phyloP scores from a whole-genome alignment of 2,888 invertebrate genomes.

The Coleophora flavipennella region DNA sequence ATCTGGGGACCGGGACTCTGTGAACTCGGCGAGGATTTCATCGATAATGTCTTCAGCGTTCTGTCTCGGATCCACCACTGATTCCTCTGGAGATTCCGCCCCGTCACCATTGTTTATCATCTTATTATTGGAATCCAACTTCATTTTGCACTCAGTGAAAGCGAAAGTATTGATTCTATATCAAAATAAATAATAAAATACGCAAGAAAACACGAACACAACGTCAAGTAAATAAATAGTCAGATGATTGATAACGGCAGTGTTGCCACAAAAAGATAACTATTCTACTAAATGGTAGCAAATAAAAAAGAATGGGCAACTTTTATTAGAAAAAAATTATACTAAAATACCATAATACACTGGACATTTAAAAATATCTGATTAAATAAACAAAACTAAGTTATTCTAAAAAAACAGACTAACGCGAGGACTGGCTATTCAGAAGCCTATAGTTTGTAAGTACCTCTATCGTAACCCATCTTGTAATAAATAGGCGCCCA shows the following conservation, averaged over 20 bases:
- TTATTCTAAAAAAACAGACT: no score
- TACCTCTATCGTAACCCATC: no score
- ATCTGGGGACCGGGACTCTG: conserved; percentile 51
- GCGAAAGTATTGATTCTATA: conserved; percentile 36
- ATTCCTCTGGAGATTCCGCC: conserved; percentile 53
- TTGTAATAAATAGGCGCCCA: no score
- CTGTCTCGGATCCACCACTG: conserved; percentile 52
- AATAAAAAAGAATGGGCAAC: not conserved
- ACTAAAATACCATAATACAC: no score
- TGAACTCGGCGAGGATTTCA: conserved; percentile 63
- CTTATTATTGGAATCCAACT: conserved; percentile 66
- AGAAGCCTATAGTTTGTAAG: no score
- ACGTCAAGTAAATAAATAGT: no score
- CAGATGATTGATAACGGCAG: conserved; percentile 50
- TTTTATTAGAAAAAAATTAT: not conserved
- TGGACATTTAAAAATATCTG: no score
- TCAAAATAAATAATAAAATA: conserved; percentile 54
- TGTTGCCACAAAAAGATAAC: conserved; percentile 27
- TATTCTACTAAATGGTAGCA: not conserved
- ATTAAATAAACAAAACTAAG: no score
- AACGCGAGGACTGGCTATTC: no score
- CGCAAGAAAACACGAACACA: conserved; percentile 18
- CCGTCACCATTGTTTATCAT: conserved; percentile 59
- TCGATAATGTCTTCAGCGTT: conserved; percentile 66
- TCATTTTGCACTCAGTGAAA: conserved; percentile 37